Conservation (phyloP, 1,140 invertebrate species). For the Eumeta japonica region DNA sequence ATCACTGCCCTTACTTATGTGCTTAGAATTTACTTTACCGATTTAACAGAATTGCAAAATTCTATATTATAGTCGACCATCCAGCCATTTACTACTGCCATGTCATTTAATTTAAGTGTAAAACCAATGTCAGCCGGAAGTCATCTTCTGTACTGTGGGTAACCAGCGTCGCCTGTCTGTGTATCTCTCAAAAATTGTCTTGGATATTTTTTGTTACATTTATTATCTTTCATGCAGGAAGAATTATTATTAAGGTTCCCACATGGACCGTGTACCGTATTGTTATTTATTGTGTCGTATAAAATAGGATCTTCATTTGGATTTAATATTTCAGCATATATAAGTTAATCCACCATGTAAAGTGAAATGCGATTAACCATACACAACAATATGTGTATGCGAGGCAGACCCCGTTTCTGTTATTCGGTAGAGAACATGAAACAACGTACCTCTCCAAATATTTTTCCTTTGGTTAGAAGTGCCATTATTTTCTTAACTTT, state of each 20-base stretch:
- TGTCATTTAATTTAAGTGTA: too few relatives aligned
- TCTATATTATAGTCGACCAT: conserved; percentile 11
- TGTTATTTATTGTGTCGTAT: too few relatives aligned
- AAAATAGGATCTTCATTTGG: conserved; percentile 15
- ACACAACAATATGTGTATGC: conserved; percentile 18
- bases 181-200: conserved; percentile 15
- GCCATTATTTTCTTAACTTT: conserved; percentile 21
- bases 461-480: conserved; percentile 15
- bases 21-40: conserved; percentile 16
- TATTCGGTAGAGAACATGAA: conserved; percentile 20
- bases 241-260: conserved; percentile 26
- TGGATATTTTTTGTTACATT: conserved; percentile 35
- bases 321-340: conserved; percentile 21
- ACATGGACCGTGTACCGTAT: conserved; percentile 23
- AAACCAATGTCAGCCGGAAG: too few relatives aligned
- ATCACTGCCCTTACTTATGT: conserved; percentile 12
- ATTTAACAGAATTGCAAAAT: conserved; percentile 11
- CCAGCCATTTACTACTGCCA: conserved; percentile 9
- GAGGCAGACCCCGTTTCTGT: conserved; percentile 22
- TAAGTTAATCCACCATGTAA: conserved; percentile 33
- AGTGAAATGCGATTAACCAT: conserved; percentile 24
- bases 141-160: conserved; percentile 13
- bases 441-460: conserved; percentile 17
- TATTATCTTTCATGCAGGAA: conserved; percentile 40
- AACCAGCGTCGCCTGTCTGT: conserved; percentile 12